phyloP scores from a whole-genome alignment of 1,140 invertebrate species.

The Aricia agestis region DNA sequence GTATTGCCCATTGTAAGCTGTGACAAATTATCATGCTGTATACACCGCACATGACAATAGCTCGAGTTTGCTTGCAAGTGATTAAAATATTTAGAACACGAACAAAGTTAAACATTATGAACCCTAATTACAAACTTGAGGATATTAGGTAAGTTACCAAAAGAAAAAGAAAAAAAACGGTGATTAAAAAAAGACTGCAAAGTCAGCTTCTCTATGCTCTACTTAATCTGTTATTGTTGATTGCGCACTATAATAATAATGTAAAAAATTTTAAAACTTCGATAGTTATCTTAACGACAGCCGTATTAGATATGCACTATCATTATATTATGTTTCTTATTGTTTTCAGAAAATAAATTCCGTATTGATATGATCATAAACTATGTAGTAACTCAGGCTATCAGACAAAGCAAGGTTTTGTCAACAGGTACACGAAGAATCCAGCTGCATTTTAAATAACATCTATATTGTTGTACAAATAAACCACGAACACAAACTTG shows the following conservation, averaged over 20 bases:
- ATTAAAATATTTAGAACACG: not conserved
- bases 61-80: conserved; percentile 10
- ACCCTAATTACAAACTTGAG: conserved; percentile 3
- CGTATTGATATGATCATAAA: conserved; percentile 47
- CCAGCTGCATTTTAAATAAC: not conserved
- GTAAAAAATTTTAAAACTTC: not conserved
- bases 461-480: conserved; percentile 14
- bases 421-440: not conserved
- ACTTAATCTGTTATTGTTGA: conserved; percentile 1
- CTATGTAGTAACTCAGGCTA: conserved; percentile 35
- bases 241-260: conserved; percentile 4
- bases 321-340: conserved; percentile 40
- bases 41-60: conserved; percentile 27
- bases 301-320: conserved; percentile 19
- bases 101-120: not conserved
- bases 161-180: no score
- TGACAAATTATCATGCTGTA: conserved; percentile 47
- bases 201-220: not conserved
- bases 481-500: not conserved
- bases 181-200: conserved; percentile 1
- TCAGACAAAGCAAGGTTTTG: conserved; percentile 33
- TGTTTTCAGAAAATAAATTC: conserved; percentile 44
- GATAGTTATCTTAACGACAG: conserved; percentile 8
- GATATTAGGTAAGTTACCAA: no score
- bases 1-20: conserved; percentile 53